Evolutionary conservation across 2,888 invertebrate genomes (phyloP), one percentile per base, ranked within the genome.

Genomic region (Horisme vitalbata): DNA sequence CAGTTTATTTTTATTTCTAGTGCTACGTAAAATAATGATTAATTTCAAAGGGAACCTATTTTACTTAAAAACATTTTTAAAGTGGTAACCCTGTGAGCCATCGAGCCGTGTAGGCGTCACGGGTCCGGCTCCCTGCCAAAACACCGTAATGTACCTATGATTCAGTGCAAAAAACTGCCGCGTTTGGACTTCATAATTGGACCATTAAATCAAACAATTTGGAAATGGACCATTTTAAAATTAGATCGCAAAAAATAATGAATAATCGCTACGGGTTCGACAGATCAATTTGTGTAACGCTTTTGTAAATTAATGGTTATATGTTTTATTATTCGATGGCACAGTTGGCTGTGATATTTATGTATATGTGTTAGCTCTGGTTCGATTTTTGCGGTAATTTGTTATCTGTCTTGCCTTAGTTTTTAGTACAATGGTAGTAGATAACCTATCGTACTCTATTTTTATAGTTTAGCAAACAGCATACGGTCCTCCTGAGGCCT

Each of bases 121-220:
- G 45, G 41, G 45, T 31, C 37, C 45, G 45, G 41, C 43, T 31
- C 37, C 8, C 46, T 37, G 18, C 20, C 45, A 36, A 45, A 49
- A 48, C 49, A 50, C 41, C 23, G 27, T 35, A 47, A 49, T 28
- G 30, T 43, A n/a, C n/a, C n/a, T n/a, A 33, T 51, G 41, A 52
- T 51, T 51, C 43, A 46, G 15, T 41, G 44, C 45, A 49, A 54
- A 47, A 49, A 48, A 49, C 38, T 15, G 9, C 20, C 18, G 20
- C 33, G 36, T 41, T 48, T 49, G 45, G 38, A 34, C 48, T 21
- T n/a, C 38, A 26, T 51, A 57, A 53, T 53, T 57, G 48, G 55
- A 35, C 45, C 44, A 52, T 51, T 44, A 52, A 47, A 52, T 52
- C 46, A 53, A 55, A 52, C 55, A 18, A 53, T 55, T 57, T 49